phyloP scores from a whole-genome alignment of 2,113 vertebrate genomes.

The Sebastes schlegelii region DNA sequence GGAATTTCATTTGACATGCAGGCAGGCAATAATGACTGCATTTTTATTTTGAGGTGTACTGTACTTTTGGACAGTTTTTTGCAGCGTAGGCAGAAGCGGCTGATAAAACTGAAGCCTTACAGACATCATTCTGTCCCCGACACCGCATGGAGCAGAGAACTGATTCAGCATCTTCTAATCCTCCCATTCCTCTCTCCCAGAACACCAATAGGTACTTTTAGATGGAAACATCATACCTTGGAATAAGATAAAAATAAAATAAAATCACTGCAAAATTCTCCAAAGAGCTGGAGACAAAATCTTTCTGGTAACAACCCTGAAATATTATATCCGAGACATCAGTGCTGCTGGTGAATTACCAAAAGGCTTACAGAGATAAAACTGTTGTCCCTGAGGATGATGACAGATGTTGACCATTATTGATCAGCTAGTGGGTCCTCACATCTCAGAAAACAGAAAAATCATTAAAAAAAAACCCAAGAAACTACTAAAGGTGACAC shows the following conservation, averaged over 20 bases:
- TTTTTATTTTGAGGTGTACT: constrained; percentile 25
- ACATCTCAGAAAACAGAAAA: not conserved
- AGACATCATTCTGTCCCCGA: constrained; percentile 19
- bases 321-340: not conserved
- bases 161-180: constrained; percentile 40
- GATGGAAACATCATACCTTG: not conserved
- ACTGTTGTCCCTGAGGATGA: not conserved
- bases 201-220: not conserved
- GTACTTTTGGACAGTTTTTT: constrained; percentile 28
- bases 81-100: constrained; percentile 12
- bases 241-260: not conserved
- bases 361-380: not conserved
- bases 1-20: not conserved
- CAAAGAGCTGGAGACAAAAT: not conserved
- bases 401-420: not conserved
- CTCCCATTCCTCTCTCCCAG: not conserved
- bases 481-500: not conserved
- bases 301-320: not conserved
- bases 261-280: constrained; percentile 1
- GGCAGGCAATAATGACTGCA: constrained; percentile 9
- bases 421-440: not conserved
- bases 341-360: not conserved
- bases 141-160: constrained; percentile 2
- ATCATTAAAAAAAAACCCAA: not conserved
- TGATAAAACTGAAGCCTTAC: constrained; percentile 24